Evolutionary conservation across 2,888 invertebrate species (phyloP), one percentile per base, ranked within the genome.

Genomic region (Brachycybe producta): DNA sequence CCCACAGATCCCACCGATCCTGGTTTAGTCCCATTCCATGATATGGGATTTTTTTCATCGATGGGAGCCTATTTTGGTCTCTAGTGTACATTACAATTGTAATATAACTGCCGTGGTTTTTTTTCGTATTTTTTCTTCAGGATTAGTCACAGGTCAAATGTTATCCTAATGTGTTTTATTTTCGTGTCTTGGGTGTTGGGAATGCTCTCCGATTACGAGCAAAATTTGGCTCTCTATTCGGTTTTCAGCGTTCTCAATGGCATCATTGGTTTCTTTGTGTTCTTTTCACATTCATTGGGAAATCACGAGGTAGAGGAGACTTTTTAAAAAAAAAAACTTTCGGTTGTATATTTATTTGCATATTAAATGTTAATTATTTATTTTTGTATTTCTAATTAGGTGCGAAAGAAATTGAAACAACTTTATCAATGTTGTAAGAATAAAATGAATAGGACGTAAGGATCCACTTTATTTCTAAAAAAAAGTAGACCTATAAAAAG

Each of bases 91-190:
- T n/a, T n/a, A n/a, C n/a, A n/a, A n/a, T n/a, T n/a, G n/a, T n/a
- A n/a, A n/a, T n/a, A n/a, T n/a, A n/a, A n/a, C n/a, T n/a, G n/a
- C n/a, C n/a, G n/a, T n/a, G n/a, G 32, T 11, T 11, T 32, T 32
- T 32, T 32, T 32, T 43, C 42, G 13, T 24, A 40, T 38, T 39
- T 41, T 17, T 39, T 49, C 38, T 49, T 3, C 40, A 58, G 58
- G 27, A 54, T 62, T 39, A 60, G 59, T 30, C 61, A 62, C 48
- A 52, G 61, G 8, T 58, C 60, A 5, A 61, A 61, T 43, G 45
- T 62, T 38, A 53, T 61, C 39, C 52, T 62, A 21, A 52, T 61
- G 55, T 59, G 59, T 2, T 42, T 62, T 39, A 59, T 62, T 2
- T 56, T 60, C 39, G 48, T 59, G 3, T 59, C 59, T 15, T 60